A percentile compares a stretch with the other conserved stretches of the same genome.
Evolutionary conservation across 2,113 vertebrate genomes (phyloP).

Genomic region (Cheirogaleus medius): DNA sequence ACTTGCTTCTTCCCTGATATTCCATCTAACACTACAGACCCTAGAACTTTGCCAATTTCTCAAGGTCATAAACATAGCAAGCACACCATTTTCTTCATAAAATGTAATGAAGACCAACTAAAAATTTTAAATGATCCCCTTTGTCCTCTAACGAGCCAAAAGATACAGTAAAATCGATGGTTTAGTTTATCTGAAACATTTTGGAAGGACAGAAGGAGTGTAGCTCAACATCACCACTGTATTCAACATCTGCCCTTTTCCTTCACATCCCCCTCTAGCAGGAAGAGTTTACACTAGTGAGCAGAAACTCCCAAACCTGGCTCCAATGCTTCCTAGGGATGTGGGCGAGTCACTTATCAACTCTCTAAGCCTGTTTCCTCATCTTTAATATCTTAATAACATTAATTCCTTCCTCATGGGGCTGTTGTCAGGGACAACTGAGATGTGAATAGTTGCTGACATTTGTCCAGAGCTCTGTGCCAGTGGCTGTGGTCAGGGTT

Average conservation of each 20-base stretch:
- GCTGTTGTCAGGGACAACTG: neutral
- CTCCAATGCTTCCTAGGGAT: neutral
- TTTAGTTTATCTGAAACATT: neutral
- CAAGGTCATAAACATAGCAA: neutral
- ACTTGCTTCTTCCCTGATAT: neutral
- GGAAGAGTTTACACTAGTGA: neutral
- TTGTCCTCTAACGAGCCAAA: neutral
- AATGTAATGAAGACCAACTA: neutral
- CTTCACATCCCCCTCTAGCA: too few relatives aligned
- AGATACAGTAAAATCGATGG: neutral
- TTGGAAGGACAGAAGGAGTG: neutral
- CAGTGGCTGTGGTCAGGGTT: neutral
- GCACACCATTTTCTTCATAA: neutral
- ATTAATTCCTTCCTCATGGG: neutral
- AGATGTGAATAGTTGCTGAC: neutral
- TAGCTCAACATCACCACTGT: neutral
- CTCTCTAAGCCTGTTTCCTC: neutral
- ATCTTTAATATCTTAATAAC: neutral
- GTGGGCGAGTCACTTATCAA: neutral
- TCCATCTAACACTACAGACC: neutral
- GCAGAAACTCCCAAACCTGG: too few relatives aligned
- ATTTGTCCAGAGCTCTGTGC: neutral
- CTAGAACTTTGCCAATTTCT: neutral
- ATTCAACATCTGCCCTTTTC: neutral
- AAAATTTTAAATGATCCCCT: neutral